Percentiles rank a stretch among this genome's conserved stretches.
Conservation (phyloP, 2,888 invertebrate species). For the Drosophila anceps region DNA sequence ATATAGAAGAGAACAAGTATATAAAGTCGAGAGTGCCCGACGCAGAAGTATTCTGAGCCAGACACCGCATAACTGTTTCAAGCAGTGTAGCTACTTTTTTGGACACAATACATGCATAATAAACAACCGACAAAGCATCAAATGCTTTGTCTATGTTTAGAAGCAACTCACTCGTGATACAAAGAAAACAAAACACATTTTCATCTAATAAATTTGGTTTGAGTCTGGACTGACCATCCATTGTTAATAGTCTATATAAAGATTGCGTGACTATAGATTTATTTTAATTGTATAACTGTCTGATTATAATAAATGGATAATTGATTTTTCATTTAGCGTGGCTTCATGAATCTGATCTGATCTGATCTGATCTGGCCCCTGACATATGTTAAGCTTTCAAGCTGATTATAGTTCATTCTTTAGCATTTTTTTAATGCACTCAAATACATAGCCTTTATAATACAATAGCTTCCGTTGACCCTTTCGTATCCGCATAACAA, state of each 20-base stretch:
- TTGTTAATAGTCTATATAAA: neutral
- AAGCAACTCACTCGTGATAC: too few relatives aligned
- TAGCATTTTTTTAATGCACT: constrained; percentile 3
- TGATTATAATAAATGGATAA: neutral
- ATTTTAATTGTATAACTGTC: constrained; percentile 11
- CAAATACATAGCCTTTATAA: constrained; percentile 5
- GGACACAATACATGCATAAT: too few relatives aligned
- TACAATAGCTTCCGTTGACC: constrained; percentile 5
- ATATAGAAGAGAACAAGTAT: too few relatives aligned
- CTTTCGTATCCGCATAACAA: constrained; percentile 36
- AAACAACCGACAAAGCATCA: too few relatives aligned
- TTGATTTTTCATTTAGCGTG: neutral
- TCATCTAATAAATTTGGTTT: too few relatives aligned
- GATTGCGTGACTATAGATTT: constrained; percentile 32
- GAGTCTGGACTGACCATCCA: constrained; percentile 41
- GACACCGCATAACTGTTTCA: too few relatives aligned
- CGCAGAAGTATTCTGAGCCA: too few relatives aligned
- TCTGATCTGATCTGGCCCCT: neutral
- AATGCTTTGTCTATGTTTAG: too few relatives aligned
- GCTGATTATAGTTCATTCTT: constrained; percentile 1
- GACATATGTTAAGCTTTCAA: neutral
- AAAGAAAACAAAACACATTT: too few relatives aligned
- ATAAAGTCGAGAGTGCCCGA: too few relatives aligned
- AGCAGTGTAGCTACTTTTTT: too few relatives aligned
- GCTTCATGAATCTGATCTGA: neutral